A percentile compares a stretch with the other conserved stretches of the same genome.
phyloP scores from a whole-genome alignment of 2,888 invertebrate genomes.

The Drosophila pseudotakahashii region DNA sequence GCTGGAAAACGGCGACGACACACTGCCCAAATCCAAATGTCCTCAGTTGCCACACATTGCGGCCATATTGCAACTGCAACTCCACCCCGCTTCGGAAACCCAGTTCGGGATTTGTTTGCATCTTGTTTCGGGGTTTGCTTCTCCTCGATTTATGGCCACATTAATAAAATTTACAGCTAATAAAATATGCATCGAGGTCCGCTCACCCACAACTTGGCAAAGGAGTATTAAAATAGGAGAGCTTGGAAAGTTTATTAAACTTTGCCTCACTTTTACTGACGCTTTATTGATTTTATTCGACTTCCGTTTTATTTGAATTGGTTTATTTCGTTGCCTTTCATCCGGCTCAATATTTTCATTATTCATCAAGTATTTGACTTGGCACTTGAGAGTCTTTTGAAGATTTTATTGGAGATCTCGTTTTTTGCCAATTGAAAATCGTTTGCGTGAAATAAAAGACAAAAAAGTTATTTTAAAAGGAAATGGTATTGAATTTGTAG shows the following conservation, averaged over 20 bases:
- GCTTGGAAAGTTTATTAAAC: slow-evolving; percentile 38
- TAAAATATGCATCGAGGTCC: slow-evolving; percentile 76
- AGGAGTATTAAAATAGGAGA: slow-evolving; percentile 10
- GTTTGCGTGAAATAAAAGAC: background rate
- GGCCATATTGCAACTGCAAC: slow-evolving; percentile 16
- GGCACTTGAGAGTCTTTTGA: slow-evolving; percentile 38
- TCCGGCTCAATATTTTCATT: slow-evolving; percentile 44
- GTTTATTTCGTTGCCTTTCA: slow-evolving; percentile 35
- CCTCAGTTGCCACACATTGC: slow-evolving; percentile 63
- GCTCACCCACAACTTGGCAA: slow-evolving; percentile 58
- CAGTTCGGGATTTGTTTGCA: slow-evolving; percentile 53
- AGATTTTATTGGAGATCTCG: slow-evolving; percentile 29
- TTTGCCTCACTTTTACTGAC: slow-evolving; percentile 37
- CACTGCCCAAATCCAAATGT: slow-evolving; percentile 77
- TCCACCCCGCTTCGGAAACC: slow-evolving; percentile 23
- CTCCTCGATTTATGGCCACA: slow-evolving; percentile 76
- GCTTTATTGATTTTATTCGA: slow-evolving; percentile 30
- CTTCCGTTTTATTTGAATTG: slow-evolving; percentile 43
- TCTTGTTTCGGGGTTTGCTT: slow-evolving; percentile 66
- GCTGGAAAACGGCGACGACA: slow-evolving; percentile 53
- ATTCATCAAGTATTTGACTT: slow-evolving; percentile 45
- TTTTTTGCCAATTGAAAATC: slow-evolving; percentile 29
- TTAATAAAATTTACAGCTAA: slow-evolving; percentile 81
- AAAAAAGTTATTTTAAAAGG: background rate
- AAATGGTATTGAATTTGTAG: background rate